A percentile compares a stretch with the other conserved stretches of the same genome.
Conservation (phyloP, 2,888 invertebrate species). For the Allolobophora icterica region DNA sequence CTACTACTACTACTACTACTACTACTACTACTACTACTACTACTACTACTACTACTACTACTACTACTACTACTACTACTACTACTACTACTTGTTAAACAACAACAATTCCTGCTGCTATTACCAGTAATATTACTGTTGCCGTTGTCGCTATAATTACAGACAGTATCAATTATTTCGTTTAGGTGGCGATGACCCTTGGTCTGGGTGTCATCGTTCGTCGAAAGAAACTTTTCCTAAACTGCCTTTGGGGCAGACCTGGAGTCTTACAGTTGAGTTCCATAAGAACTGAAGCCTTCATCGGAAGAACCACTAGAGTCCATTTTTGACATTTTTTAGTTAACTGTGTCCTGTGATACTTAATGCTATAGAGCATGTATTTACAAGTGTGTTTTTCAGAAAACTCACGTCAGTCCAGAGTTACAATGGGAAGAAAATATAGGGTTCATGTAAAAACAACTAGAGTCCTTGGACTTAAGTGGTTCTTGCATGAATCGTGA, state of each 20-base stretch:
- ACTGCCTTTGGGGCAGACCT: not conserved
- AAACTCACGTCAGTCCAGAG: no score
- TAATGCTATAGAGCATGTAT: no score
- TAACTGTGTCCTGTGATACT: not conserved
- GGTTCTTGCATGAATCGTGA: no score
- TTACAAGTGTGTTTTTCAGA: no score
- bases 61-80: conserved; percentile 33
- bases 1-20: conserved; percentile 33
- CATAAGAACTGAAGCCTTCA: conserved; percentile 22
- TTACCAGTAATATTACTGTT: no score
- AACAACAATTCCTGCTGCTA: no score
- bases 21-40: conserved; percentile 28
- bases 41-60: not conserved
- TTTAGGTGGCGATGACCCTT: not conserved
- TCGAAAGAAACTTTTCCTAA: conserved; percentile 23
- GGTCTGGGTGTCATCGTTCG: conserved; percentile 4
- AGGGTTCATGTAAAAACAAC: no score
- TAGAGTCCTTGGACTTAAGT: no score
- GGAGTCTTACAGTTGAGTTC: not conserved
- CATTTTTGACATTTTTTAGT: no score
- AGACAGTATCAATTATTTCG: not conserved
- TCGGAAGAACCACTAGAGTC: no score
- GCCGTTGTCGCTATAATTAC: conserved; percentile 35
- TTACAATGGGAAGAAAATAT: no score
- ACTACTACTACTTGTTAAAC: not conserved